phyloP scores from a whole-genome alignment of 2,888 invertebrate genomes.

The Endotricha flammealis region DNA sequence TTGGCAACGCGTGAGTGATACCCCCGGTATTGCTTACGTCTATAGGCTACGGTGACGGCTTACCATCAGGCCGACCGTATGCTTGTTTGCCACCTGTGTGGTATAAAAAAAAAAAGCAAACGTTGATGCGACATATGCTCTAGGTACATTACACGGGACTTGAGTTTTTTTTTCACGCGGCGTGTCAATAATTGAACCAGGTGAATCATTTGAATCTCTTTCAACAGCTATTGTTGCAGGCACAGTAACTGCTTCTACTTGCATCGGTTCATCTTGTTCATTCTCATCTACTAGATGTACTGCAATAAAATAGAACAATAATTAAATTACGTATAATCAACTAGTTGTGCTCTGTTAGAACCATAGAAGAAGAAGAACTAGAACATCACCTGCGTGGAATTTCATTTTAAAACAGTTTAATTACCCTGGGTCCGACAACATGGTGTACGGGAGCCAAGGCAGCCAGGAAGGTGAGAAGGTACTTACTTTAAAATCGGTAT shows the following conservation, averaged over 20 bases:
- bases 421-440: too few species aligned
- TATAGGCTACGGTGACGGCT: too few species aligned
- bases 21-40: too few species aligned
- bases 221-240: too few species aligned
- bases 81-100: too few species aligned
- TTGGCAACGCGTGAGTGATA: too few species aligned
- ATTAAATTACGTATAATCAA: not conserved
- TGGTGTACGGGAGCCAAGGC: too few species aligned
- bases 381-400: too few species aligned
- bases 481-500: constrained; percentile 3
- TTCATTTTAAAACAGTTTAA: too few species aligned
- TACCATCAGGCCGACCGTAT: too few species aligned
- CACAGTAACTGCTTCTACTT: not conserved
- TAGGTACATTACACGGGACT: constrained; percentile 4
- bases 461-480: too few species aligned
- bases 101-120: too few species aligned
- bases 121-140: constrained; percentile 4
- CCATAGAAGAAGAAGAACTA: not conserved
- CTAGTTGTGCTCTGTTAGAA: not conserved
- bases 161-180: constrained; percentile 3
- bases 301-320: constrained; percentile 1
- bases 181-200: constrained; percentile 5
- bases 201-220: not conserved
- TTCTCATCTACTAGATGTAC: not conserved
- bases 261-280: constrained; percentile 1